phyloP scores from a whole-genome alignment of 2,888 invertebrate species.

The Dryobotodes eremita region DNA sequence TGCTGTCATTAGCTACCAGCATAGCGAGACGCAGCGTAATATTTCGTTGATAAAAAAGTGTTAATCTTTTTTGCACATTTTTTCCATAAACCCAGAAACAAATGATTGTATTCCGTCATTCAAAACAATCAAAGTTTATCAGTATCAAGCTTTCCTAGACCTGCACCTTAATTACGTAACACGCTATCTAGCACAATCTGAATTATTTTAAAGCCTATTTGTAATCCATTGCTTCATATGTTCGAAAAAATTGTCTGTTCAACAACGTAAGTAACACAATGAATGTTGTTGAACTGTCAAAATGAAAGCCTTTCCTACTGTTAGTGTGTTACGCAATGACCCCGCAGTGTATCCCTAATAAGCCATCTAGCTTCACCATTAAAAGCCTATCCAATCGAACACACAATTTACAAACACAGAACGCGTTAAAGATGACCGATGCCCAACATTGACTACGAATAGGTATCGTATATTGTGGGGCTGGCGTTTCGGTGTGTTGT shows the following conservation, averaged over 20 bases:
- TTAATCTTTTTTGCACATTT: background rate
- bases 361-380: background rate
- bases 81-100: background rate
- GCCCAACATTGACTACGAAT: slow-evolving; percentile 47
- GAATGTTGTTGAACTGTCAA: too few relatives aligned
- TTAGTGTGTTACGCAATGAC: too few relatives aligned
- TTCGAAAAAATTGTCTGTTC: too few relatives aligned
- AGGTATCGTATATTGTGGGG: slow-evolving; percentile 54
- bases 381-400: slow-evolving; percentile 34
- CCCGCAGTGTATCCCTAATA: background rate
- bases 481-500: slow-evolving; percentile 68
- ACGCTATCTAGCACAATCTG: too few relatives aligned
- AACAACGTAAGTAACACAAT: too few relatives aligned
- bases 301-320: too few relatives aligned
- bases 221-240: too few relatives aligned
- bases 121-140: background rate
- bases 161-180: background rate
- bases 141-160: background rate
- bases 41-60: background rate
- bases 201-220: too few relatives aligned
- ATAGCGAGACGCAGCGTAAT: background rate
- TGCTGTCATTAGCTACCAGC: background rate
- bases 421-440: slow-evolving; percentile 66
- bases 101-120: background rate
- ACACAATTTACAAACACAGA: slow-evolving; percentile 35